A percentile compares a stretch with the other conserved stretches of the same genome.
Evolutionary conservation across 2,888 invertebrate genomes (phyloP).

Genomic region (Protophormia terraenovae): DNA sequence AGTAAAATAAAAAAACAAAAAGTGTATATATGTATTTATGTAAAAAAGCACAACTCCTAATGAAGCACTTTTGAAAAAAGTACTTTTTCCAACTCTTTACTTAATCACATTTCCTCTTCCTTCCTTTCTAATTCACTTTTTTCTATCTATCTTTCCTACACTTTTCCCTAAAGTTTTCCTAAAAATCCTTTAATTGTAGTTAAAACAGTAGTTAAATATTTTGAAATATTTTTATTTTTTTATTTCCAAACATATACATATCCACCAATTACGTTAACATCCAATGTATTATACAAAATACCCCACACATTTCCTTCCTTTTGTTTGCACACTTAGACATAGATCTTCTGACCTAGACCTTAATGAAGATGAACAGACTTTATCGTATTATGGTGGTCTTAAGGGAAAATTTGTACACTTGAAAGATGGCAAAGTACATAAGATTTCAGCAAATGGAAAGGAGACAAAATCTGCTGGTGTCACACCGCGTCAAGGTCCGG

Average conservation of each 20-base stretch:
- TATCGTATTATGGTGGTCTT: slow-evolving; percentile 88
- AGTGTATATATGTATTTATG: no score
- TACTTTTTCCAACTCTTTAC: no score
- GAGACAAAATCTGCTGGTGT: neutral
- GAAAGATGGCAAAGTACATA: slow-evolving; percentile 62
- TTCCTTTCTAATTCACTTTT: neutral
- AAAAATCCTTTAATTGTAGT: neutral
- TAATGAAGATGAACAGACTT: slow-evolving; percentile 71
- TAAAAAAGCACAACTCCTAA: no score
- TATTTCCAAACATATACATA: neutral
- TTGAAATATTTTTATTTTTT: slow-evolving; percentile 18
- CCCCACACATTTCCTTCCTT: slow-evolving; percentile 19
- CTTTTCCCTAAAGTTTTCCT: neutral
- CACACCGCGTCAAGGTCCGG: slow-evolving; percentile 50
- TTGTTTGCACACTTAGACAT: slow-evolving; percentile 59
- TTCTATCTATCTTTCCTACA: neutral
- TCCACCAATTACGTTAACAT: neutral
- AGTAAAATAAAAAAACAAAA: no score
- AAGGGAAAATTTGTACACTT: slow-evolving; percentile 85
- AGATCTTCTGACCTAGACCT: slow-evolving; percentile 53
- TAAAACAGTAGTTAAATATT: slow-evolving; percentile 5
- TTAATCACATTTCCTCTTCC: neutral
- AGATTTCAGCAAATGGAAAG: slow-evolving; percentile 30
- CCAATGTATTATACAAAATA: slow-evolving; percentile 57
- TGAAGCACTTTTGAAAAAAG: no score